Base-by-base conservation (phyloP, 2,888 invertebrate species). In the Heliconius aoede region DNA sequence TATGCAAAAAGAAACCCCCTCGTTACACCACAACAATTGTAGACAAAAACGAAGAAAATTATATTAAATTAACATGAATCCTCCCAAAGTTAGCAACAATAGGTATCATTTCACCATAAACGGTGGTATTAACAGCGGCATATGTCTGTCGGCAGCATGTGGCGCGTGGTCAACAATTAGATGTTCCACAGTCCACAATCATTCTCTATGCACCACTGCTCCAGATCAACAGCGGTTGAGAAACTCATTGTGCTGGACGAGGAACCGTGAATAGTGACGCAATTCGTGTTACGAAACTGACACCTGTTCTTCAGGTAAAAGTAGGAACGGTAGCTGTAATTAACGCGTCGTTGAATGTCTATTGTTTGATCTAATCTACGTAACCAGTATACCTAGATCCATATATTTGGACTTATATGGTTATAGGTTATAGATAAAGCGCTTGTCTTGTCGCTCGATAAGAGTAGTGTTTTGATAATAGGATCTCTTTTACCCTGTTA, bases 71-170 rank as follows among this genome's bases (percentile, higher is more conserved):
- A 76, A 78, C 72, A 67, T 46, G 46, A 46, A 76, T 72, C 74
- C 76, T 80, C 74, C 79, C 74, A 73, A 74, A 76, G 60, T 76
- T 75, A 60, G 46, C 68, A 81, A 84, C 83, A 88, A 87, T 85
- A 81, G 76, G 83, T 78, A 86, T 88, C 86, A 87, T 87, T 86
- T 83, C 77, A 80, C 83, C 84, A 84, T 85, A 88, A 86, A 85
- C 81, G 81, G 67, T 79, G 77, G 83, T 83, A 83, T 84, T 81
- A 79, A 74, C 79, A 8, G 24, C 64, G 85, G 88, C 93, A 93
- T 91, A 90, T 92, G 92, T 83, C 82, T 79, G 87, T 85, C 92
- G 65, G 65, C 15, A 24, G 24, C 65, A 93, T 92, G 91, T 92
- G 92, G 87, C 83, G 73, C 78, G 79, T 81, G 79, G 72, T 79